Conservation (phyloP, 2,888 invertebrate genomes). For the Sinohyriopsis cumingii region DNA sequence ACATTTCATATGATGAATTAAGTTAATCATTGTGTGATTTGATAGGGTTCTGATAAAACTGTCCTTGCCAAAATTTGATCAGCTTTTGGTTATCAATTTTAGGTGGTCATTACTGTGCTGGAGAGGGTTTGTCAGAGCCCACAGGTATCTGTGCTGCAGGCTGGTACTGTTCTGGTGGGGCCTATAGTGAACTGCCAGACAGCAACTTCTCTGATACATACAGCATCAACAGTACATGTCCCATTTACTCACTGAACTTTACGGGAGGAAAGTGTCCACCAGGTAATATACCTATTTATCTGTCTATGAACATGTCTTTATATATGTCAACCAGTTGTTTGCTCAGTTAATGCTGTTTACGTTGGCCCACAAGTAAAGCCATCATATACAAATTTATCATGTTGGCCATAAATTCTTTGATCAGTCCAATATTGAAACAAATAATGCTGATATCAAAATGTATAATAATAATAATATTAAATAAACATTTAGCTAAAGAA, state of each 20-base stretch:
- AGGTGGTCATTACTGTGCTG: slow-evolving; percentile 67
- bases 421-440: too few species aligned
- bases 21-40: too few species aligned
- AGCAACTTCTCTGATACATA: slow-evolving; percentile 47
- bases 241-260: slow-evolving; percentile 63
- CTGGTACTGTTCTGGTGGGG: slow-evolving; percentile 68
- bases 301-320: neutral
- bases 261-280: slow-evolving; percentile 66
- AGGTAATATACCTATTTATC: slow-evolving; percentile 46
- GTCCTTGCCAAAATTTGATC: too few species aligned
- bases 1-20: too few species aligned
- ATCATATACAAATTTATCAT: too few species aligned
- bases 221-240: slow-evolving; percentile 57
- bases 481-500: too few species aligned
- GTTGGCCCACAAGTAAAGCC: neutral
- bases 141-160: slow-evolving; percentile 63
- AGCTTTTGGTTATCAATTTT: slow-evolving; percentile 9
- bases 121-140: slow-evolving; percentile 61
- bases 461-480: too few species aligned
- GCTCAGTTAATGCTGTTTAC: neutral
- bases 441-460: too few species aligned
- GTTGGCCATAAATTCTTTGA: too few species aligned
- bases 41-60: too few species aligned
- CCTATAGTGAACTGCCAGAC: slow-evolving; percentile 58
- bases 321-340: neutral